Conservation (phyloP, 2,113 vertebrate genomes). For the Falco punctatus region DNA sequence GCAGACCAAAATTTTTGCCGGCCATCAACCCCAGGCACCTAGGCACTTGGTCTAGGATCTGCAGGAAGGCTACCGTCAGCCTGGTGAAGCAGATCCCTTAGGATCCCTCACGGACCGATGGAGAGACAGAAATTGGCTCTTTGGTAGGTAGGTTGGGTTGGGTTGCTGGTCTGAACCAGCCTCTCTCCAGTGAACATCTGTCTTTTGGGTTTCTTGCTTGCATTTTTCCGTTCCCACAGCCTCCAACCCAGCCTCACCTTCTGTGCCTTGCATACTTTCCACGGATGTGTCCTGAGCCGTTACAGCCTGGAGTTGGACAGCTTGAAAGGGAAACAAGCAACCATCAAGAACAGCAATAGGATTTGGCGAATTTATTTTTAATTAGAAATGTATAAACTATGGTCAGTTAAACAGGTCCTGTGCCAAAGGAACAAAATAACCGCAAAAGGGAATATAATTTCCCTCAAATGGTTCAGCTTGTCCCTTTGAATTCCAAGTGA, state of each 20-base stretch:
- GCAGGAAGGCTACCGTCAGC: neutral
- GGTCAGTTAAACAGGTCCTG: neutral
- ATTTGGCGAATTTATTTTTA: neutral
- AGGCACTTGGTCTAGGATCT: neutral
- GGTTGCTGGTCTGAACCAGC: neutral
- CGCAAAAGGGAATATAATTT: neutral
- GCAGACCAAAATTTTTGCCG: neutral
- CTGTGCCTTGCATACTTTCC: constrained; percentile 96
- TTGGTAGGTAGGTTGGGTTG: neutral
- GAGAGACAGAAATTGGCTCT: neutral
- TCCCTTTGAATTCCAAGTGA: constrained; percentile 44
- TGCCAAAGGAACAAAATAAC: neutral
- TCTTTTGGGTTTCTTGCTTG: neutral
- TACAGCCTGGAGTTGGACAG: constrained; percentile 97
- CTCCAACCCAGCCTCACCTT: constrained; percentile 80
- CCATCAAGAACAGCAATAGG: neutral
- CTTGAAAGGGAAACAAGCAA: constrained; percentile 76
- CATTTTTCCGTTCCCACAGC: neutral
- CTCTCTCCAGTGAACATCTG: accelerated
- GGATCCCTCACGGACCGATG: too few species aligned
- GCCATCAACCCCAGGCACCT: neutral
- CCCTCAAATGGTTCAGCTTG: neutral
- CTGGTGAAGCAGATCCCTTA: neutral
- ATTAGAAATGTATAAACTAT: neutral
- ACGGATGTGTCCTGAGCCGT: constrained; percentile 93